Conservation (phyloP, 2,888 invertebrate genomes). For the Tinea pellionella region DNA sequence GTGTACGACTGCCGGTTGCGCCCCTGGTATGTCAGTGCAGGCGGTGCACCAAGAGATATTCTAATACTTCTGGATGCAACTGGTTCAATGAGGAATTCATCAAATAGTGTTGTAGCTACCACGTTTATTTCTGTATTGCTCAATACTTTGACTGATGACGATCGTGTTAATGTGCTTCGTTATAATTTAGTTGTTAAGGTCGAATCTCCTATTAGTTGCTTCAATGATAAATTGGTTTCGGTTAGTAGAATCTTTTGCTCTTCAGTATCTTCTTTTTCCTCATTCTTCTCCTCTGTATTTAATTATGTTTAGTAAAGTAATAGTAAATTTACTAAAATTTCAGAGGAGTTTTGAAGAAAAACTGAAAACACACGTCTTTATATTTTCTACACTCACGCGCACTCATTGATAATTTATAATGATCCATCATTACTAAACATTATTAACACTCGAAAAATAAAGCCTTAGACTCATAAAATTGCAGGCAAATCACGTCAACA, state of each 20-base stretch:
- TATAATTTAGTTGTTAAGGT: conserved; percentile 38
- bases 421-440: too few species aligned
- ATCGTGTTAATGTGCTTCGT: conserved; percentile 51
- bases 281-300: too few species aligned
- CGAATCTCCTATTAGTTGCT: conserved; percentile 47
- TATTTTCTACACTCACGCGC: too few species aligned
- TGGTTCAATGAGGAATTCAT: conserved; percentile 54
- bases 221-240: conserved; percentile 48
- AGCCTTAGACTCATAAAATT: not conserved
- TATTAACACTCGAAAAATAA: too few species aligned
- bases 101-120: conserved; percentile 41
- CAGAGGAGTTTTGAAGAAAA: too few species aligned
- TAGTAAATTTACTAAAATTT: too few species aligned
- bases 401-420: too few species aligned
- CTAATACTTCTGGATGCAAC: conserved; percentile 53
- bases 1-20: conserved; percentile 55
- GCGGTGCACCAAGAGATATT: conserved; percentile 53
- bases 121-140: conserved; percentile 46
- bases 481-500: conserved; percentile 58
- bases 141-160: conserved; percentile 57
- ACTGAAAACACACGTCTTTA: too few species aligned
- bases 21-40: conserved; percentile 57
- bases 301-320: too few species aligned
- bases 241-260: conserved; percentile 35
- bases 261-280: too few species aligned